A percentile compares a stretch with the other conserved stretches of the same genome.
Conservation (phyloP, 2,797 vertebrate genomes). For the Streptopelia turtur region DNA sequence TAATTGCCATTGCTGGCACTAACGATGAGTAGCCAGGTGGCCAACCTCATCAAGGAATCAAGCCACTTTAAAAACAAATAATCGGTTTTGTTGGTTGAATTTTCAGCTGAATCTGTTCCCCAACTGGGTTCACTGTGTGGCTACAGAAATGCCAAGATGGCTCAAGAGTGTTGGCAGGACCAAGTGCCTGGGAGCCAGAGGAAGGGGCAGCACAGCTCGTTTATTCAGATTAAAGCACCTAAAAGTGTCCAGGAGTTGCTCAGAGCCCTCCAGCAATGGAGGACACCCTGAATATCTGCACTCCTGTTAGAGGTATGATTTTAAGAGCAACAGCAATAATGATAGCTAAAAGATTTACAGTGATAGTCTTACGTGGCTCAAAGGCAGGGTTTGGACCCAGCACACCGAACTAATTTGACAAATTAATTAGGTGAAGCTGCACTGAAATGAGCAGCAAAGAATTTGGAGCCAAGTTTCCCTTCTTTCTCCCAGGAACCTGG, state of each 20-base stretch:
- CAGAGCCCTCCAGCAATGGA: not conserved
- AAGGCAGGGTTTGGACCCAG: not conserved
- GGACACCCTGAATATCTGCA: fast-evolving
- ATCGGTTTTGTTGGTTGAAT: not conserved
- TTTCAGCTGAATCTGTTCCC: not conserved
- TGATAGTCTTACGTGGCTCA: not conserved
- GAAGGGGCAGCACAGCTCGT: not conserved
- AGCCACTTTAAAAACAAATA: not conserved
- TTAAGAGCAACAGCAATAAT: not conserved
- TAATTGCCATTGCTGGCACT: not conserved
- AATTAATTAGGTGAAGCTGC: not conserved
- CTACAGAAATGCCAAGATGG: not conserved
- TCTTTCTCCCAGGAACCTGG: not conserved
- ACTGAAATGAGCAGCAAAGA: not conserved
- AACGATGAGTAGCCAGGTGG: not conserved
- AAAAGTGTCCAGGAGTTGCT: not conserved
- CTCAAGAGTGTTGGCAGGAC: not conserved
- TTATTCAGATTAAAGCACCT: not conserved
- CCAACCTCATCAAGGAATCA: fast-evolving
- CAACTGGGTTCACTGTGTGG: fast-evolving
- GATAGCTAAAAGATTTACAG: not conserved
- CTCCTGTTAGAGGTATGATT: not conserved
- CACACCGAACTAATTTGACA: not conserved
- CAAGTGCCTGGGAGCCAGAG: not conserved
- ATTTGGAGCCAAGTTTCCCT: not conserved